These are phyloP conservation scores for Sinosuthora webbiana DNA, from an alignment of 2,113 vertebrate species.

Conservation along the genomic window DNA sequence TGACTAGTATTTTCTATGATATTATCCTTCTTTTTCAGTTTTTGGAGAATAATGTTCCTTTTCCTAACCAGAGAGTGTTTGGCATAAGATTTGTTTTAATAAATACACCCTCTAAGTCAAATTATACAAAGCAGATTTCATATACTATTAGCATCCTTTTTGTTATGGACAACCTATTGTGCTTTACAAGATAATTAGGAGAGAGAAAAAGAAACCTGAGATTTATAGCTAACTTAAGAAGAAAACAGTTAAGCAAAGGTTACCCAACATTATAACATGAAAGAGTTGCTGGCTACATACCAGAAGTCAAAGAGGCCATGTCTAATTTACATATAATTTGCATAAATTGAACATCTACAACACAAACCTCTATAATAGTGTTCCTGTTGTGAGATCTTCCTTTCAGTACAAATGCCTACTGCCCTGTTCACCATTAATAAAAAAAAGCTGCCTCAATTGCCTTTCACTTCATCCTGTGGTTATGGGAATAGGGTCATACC, in stretches of 20 bases:
- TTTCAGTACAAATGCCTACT: background rate
- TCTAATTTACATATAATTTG: constrained; percentile 31
- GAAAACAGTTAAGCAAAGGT: constrained; percentile 11
- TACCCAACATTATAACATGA: background rate
- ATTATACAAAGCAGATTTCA: background rate
- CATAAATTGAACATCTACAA: background rate
- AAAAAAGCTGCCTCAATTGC: background rate
- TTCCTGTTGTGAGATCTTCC: background rate
- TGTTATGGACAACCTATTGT: background rate
- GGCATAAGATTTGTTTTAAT: background rate
- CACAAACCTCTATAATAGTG: background rate
- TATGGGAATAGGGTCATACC: background rate
- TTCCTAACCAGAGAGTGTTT: background rate
- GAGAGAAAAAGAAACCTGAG: background rate
- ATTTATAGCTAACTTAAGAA: constrained; percentile 22
- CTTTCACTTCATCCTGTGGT: background rate
- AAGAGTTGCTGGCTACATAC: background rate
- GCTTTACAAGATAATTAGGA: background rate
- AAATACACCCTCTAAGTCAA: background rate
- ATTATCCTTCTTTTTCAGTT: background rate
- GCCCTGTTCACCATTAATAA: background rate
- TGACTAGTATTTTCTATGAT: background rate
- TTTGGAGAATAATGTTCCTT: background rate
- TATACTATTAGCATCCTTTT: background rate
- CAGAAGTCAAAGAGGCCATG: background rate